Evolutionary conservation across 2,888 invertebrate species (phyloP), one percentile per base, ranked within the genome.

Genomic region (Spicauda simplicius): DNA sequence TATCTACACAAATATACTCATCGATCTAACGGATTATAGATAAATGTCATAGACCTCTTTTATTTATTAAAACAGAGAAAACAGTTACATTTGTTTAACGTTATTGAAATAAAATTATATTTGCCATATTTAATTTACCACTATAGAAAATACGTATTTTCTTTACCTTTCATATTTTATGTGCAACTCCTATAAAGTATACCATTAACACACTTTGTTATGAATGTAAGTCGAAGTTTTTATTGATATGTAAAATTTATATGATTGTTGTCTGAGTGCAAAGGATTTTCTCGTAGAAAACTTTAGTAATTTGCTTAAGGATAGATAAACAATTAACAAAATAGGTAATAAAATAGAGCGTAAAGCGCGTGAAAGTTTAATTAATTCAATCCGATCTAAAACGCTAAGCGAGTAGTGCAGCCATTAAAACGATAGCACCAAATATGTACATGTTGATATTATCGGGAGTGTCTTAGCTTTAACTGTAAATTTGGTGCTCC

Each of bases 341-440:
- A 66, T 55, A 66, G 61, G 64, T 69, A 64, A 71, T 61, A 63
- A 71, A 69, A 59, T 72, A 63, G 37, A 63, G 69, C 56, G 65
- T 68, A 69, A 72, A 73, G 62, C 62, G 67, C 69, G 73, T 73
- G 74, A 74, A 73, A 74, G 73, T 74, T 70, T 73, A 74, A 74
- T 74, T 72, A 73, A 73, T 72, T 73, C 70, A 71, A 71, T 69
- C 68, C 70, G 68, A 72, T 71, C 70, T 71, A 69, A 66, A 66
- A 68, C 67, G 68, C 62, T 68, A 72, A 58, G 70, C 69, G 65
- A 70, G 72, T 65, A 68, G 67, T 63, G 66, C 70, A 59, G 56
- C 71, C 72, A 72, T 73, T 72, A 72, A 65, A 63, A 70, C 68
- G 73, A 73, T 72, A 71, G 70, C 55, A 69, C 73, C 71, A 69